Percentiles rank a stretch among this genome's conserved stretches.
Evolutionary conservation across 2,113 vertebrate species (phyloP).

Genomic region (Chroicocephalus ridibundus): DNA sequence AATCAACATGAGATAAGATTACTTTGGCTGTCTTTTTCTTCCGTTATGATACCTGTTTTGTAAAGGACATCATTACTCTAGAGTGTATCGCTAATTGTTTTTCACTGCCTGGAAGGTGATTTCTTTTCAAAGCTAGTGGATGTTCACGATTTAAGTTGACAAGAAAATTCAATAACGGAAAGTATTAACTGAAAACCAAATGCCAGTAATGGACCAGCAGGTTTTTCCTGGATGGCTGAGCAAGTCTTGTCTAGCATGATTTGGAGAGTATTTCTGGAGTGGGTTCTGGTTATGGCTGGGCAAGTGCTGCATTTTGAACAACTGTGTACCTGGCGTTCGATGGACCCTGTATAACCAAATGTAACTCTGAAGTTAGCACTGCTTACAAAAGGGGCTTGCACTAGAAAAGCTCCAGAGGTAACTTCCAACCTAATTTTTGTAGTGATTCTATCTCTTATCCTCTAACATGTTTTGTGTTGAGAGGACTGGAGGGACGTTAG

Average conservation of each 20-base stretch:
- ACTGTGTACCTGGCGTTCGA: neutral
- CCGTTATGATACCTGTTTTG: slow-evolving; percentile 10
- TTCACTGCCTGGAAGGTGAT: slow-evolving; percentile 49
- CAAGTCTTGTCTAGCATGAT: neutral
- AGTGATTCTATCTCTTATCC: neutral
- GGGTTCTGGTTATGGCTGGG: neutral
- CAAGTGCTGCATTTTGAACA: neutral
- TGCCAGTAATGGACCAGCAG: neutral
- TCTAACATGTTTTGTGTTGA: neutral
- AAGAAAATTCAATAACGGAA: neutral
- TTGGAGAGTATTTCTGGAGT: neutral
- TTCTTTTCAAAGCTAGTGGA: neutral
- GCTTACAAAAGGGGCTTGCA: neutral
- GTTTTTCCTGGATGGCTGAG: neutral
- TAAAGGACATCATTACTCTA: slow-evolving; percentile 33
- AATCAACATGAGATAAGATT: neutral
- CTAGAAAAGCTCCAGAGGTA: neutral
- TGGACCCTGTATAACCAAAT: neutral
- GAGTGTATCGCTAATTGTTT: slow-evolving; percentile 41
- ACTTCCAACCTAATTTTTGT: neutral
- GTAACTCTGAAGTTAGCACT: neutral
- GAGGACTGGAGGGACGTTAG: neutral
- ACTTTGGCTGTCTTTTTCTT: slow-evolving; percentile 13
- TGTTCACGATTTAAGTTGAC: neutral
- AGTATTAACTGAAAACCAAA: neutral